Evolutionary conservation across 2,888 invertebrate species (phyloP), one percentile per base, ranked within the genome.

Genomic region (Campaea margaritaria): DNA sequence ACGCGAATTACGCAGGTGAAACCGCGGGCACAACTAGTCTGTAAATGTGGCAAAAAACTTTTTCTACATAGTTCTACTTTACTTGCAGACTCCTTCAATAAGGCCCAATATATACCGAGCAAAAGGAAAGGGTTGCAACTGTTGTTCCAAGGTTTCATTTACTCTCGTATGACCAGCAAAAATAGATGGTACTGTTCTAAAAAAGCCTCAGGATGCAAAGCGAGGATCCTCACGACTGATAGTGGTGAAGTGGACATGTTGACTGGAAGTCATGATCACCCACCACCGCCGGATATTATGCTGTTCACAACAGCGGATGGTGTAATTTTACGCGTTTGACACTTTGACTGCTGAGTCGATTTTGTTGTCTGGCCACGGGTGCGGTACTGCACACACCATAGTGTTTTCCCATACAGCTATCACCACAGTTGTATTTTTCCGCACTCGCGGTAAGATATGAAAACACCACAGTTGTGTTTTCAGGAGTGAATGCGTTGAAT

Each of bases 151-250:
- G 65, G 59, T 0, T 67, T 73, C 48, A 73, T 71, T 0, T 80
- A 69, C 53, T 70, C 70, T 16, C 69, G 67, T 11, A 79, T 76
- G 74, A 74, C 74, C 12, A 75, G 69, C 28, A 71, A 63, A 13
- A 74, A 71, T 0, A 64, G 81, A n/a, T 85, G 83, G 82, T 81
- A 80, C 44, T 85, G 85, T 54, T 83, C 82, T 0, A 81, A 79
- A 63, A 79, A 73, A 43, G 47, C 47, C 8, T 39, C 64, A 0
- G 78, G 78, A 0, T 85, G 85, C 58, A 73, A 68, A 46, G 83
- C 80, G 0, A 69, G 60, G n/a, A 64, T 83, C 1, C 4, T 64
- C 15, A 56, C 55, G 2, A 58, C 45, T 15, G 46, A 52, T 2
- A 53, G 51, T n/a, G 59, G 59, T 38, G 51, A 42, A 5, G 15